These are phyloP conservation scores for Anguilla anguilla DNA, from an alignment of 2,797 vertebrate species.

Conservation along the genomic window DNA sequence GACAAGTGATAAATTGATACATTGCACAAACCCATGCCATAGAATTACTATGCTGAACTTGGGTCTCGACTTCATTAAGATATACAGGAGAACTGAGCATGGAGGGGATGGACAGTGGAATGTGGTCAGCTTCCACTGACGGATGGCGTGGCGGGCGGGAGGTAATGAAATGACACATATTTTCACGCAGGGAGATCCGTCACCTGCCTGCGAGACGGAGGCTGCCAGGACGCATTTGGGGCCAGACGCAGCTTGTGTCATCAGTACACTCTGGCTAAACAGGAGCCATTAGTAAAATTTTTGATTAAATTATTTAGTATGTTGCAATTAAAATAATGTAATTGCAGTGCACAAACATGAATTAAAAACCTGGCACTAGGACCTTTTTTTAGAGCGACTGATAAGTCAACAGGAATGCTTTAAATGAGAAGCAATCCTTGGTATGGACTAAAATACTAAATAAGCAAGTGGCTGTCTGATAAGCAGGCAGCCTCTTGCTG, in stretches of 20 bases:
- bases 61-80: constrained; percentile 98
- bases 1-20: constrained; percentile 99
- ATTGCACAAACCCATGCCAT: constrained; percentile 89
- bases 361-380: constrained; percentile 63
- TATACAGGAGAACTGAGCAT: constrained; percentile 85
- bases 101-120: constrained; percentile 90
- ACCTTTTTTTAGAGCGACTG: constrained; percentile 65
- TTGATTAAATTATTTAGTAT: constrained; percentile 69
- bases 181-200: constrained; percentile 56
- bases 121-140: constrained; percentile 77
- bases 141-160: constrained; percentile 44
- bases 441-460: constrained; percentile 70
- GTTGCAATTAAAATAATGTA: too few species aligned
- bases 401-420: constrained; percentile 70
- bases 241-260: constrained; percentile 50
- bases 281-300: constrained; percentile 70
- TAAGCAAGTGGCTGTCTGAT: constrained; percentile 74
- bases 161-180: constrained; percentile 71
- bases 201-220: constrained; percentile 42
- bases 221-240: constrained; percentile 32
- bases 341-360: constrained; percentile 43
- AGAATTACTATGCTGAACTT: constrained; percentile 88
- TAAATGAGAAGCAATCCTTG: constrained; percentile 66
- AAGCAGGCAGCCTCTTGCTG: constrained; percentile 58
- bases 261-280: constrained; percentile 67